Conservation (phyloP, 2,113 vertebrate species). For the Ranitomeya variabilis region DNA sequence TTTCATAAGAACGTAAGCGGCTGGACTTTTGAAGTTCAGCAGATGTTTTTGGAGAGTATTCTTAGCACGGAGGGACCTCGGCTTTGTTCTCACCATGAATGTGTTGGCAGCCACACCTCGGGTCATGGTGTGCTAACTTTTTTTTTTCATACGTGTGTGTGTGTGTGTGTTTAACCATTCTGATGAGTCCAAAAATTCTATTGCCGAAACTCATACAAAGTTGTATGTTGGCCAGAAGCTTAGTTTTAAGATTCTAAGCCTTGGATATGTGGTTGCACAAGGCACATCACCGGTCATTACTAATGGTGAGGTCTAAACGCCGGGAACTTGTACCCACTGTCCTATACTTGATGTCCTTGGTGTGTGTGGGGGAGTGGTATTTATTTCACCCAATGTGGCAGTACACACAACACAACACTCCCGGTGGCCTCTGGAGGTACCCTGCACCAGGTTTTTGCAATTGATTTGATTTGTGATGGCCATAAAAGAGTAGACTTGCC, state of each 20-base stretch:
- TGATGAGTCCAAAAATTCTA: not conserved
- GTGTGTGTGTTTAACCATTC: not conserved
- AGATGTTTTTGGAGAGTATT: constrained; percentile 36
- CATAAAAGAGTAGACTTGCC: too few relatives aligned
- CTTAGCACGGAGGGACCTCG: constrained; percentile 32
- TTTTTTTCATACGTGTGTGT: not conserved
- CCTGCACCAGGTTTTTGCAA: too few relatives aligned
- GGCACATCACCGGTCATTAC: not conserved
- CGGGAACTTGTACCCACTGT: not conserved
- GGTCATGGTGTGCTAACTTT: not conserved
- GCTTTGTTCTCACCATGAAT: constrained; percentile 44
- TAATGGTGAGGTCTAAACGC: not conserved
- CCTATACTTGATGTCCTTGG: not conserved
- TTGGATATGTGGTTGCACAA: not conserved
- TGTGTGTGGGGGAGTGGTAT: not conserved
- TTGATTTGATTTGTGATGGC: too few relatives aligned
- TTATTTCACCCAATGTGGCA: not conserved
- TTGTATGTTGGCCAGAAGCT: not conserved
- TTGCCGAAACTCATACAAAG: not conserved
- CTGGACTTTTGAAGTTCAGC: constrained; percentile 31
- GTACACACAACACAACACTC: not conserved
- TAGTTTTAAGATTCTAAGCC: not conserved
- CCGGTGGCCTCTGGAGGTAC: too few relatives aligned
- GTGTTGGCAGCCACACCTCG: constrained; percentile 7
- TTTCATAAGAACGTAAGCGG: not conserved